phyloP scores from a whole-genome alignment of 1,140 invertebrate species.

The Planococcus citri region DNA sequence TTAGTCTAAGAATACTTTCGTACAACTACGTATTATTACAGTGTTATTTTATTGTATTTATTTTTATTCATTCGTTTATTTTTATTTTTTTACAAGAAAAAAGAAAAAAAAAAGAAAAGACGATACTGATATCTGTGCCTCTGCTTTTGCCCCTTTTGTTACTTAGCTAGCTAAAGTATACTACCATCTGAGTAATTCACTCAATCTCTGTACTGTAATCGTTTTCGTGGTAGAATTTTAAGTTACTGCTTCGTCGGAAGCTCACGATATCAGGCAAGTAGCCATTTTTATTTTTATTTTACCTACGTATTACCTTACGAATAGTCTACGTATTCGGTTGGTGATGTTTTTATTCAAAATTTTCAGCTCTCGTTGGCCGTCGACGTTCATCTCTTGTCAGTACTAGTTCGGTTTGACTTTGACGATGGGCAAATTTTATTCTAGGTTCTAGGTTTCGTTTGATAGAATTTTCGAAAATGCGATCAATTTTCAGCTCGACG shows the following conservation, averaged over 20 bases:
- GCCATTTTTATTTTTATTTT: neutral
- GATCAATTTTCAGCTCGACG: no score
- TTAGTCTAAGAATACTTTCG: no score
- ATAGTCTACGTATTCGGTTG: slow-evolving; percentile 13
- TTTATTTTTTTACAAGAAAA: slow-evolving; percentile 4
- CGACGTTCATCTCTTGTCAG: no score
- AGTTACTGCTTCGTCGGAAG: slow-evolving; percentile 13
- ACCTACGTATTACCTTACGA: neutral
- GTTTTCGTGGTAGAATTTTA: slow-evolving; percentile 19
- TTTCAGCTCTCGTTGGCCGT: neutral
- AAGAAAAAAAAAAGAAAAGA: slow-evolving; percentile 7
- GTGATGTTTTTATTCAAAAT: slow-evolving; percentile 4
- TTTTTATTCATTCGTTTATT: slow-evolving; percentile 15
- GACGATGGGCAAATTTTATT: no score
- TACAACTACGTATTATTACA: no score
- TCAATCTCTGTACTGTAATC: slow-evolving; percentile 16
- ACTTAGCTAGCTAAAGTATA: slow-evolving; percentile 18
- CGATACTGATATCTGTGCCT: slow-evolving; percentile 30
- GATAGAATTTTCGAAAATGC: no score
- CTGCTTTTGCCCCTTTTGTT: slow-evolving; percentile 34
- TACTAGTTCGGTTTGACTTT: no score
- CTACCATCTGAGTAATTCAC: slow-evolving; percentile 18
- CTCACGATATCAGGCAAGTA: slow-evolving; percentile 11
- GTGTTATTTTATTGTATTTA: no score
- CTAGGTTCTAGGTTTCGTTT: no score